phyloP scores from a whole-genome alignment of 2,797 vertebrate species.

The Clarias platycephalus region DNA sequence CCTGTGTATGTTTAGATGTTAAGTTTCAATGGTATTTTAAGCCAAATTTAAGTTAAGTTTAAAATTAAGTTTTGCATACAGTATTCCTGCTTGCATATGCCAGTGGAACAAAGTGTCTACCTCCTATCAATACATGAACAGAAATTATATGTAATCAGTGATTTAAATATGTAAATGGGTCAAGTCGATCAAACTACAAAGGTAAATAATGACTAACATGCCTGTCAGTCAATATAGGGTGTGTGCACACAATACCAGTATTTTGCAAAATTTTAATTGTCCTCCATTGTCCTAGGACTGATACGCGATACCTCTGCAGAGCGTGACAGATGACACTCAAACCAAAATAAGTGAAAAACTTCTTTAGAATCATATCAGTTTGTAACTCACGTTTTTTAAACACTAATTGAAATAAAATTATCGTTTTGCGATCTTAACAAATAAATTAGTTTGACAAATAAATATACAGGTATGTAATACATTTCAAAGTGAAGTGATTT shows the following conservation, averaged over 20 bases:
- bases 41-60: neutral
- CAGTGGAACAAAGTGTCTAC: neutral
- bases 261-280: neutral
- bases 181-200: neutral
- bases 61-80: too few species aligned
- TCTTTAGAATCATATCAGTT: neutral
- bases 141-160: neutral
- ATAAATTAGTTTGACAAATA: neutral
- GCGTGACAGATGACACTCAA: neutral
- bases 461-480: neutral
- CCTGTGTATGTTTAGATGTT: neutral
- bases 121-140: neutral
- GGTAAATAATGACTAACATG: conserved; percentile 24
- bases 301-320: conserved; percentile 3
- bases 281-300: neutral
- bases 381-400: neutral
- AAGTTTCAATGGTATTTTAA: neutral
- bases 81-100: neutral
- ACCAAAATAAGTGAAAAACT: neutral
- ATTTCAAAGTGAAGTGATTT: neutral
- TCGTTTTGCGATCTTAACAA: neutral
- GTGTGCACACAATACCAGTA: neutral
- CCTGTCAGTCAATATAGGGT: conserved; percentile 22
- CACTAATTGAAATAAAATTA: neutral
- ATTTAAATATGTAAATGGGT: neutral